Base-by-base conservation (phyloP, 2,113 vertebrate species). In the Dermatemys mawii region DNA sequence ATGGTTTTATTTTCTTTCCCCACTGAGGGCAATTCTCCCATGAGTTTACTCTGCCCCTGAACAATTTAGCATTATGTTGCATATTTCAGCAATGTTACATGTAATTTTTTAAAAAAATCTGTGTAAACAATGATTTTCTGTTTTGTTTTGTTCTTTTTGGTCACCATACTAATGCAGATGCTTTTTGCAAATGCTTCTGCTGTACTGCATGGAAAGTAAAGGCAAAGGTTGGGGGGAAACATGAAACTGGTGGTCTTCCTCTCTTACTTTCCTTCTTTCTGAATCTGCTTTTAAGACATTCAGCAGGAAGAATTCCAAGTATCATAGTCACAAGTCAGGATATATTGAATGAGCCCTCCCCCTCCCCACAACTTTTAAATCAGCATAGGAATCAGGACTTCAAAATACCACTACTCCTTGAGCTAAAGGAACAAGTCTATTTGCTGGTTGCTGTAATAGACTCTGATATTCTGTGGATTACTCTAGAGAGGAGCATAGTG, bases 1-100 rank as follows among this genome's bases (percentile, higher is more conserved):
- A 78, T 41, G 57, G 46, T 82, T 95, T 97, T 90, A 83, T 95
- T 94, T 95, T 84, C 54, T 90, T 78, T 67, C 81, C 87, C 90
- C 83, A 86, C 67, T 46, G 75, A 83, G 41, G 81, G 91, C 78
- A 90, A 92, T 91, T 88, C 50, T 90, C 82, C 86, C 44, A 53
- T 44, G 82, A 93, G 53, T 87, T 96, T 89, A 79, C 44, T 70
- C 83, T 93, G n/a, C 60, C 76, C 90, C 87, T 63, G 63, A 96
- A 90, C 83, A 97, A 80, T 50, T 81, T 54, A 83, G 76, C 86
- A 7, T 57, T 32, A 3, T 17, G 46, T 91, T 92, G 87, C 86
- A 67, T 53, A 93, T 80, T 84, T 81, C 86, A 89, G 85, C 70
- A 95, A 83, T 5, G 83, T 35, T 80, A 94, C 67, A 29, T 6